phyloP scores from a whole-genome alignment of 2,113 vertebrate genomes.

The Amphilophus citrinellus region DNA sequence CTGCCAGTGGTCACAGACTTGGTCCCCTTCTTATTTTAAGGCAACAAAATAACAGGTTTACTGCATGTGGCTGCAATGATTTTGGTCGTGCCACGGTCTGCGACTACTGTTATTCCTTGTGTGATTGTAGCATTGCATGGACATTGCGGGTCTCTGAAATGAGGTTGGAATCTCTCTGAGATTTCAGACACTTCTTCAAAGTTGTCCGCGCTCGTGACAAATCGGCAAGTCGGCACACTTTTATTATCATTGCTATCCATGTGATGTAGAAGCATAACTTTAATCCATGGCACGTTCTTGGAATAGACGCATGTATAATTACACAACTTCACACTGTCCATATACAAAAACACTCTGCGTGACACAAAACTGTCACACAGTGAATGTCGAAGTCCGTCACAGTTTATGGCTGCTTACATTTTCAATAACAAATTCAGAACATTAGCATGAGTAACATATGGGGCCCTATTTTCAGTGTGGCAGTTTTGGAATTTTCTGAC shows the following conservation, averaged over 20 bases:
- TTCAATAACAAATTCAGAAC: fast-evolving
- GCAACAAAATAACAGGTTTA: fast-evolving
- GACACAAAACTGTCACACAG: not conserved
- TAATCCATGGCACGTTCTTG: not conserved
- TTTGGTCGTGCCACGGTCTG: too few relatives aligned
- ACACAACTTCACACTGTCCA: not conserved
- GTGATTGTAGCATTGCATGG: not conserved
- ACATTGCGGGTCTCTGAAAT: not conserved
- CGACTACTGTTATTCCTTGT: not conserved
- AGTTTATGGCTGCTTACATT: not conserved
- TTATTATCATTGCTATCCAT: not conserved
- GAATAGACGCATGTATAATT: not conserved
- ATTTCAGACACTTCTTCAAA: not conserved
- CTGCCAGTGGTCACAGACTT: not conserved
- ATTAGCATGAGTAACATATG: not conserved
- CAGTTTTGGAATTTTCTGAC: not conserved
- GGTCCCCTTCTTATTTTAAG: not conserved
- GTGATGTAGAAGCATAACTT: not conserved
- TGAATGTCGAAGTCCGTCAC: not conserved
- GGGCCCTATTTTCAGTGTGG: not conserved
- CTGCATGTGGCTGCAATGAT: not conserved
- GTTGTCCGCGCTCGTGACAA: not conserved
- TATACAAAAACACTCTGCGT: not conserved
- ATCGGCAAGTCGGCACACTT: fast-evolving
- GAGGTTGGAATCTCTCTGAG: not conserved